Base-by-base conservation (phyloP, 2,888 invertebrate species). In the Stegana nigrithorax region DNA sequence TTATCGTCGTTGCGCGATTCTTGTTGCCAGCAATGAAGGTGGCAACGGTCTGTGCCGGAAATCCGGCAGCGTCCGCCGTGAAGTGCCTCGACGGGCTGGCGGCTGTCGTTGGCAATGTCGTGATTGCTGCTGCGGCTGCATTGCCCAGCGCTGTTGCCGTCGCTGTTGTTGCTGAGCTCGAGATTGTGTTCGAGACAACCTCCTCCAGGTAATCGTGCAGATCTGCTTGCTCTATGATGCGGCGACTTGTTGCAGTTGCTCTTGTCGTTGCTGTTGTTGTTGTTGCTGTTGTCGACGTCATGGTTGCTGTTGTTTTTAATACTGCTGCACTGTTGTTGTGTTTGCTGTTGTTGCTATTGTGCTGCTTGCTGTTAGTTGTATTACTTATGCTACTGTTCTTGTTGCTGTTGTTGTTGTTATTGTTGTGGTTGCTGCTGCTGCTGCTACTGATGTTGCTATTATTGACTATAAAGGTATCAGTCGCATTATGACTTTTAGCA, bases 1-100 rank as follows among this genome's bases (percentile, higher is more conserved):
- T 89, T 74, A 92, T 88, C 80, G 92, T 89, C 27, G 91, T 90
- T 65, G 92, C 91, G 75, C 91, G 88, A 84, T 92, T 92, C 80
- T 89, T 91, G 73, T 90, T 87, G 67, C 82, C 82, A 29, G 82
- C 80, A 62, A 84, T 82, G 62, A 84, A 79, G 51, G 84, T 83
- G 69, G 83, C 83, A 68, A 83, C 80, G 8, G 84, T 84, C 63
- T 84, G 83, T 7, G 77, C 78, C 36, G 81, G 83, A 53, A 83
- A 75, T 8, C 81, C 67, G 26, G 61, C 27, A 64, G 44, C 58
- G 67, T 61, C 39, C 64, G 66, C 47, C n/a, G 5, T 23, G 23
- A 47, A 47, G 23, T 56, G 61, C 51, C 56, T 25, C 10, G 51
- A 62, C 27, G 45, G 56, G 8, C 67, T 55, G 65, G 53, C 45